Percentiles rank a stretch among this genome's conserved stretches.
Conservation (phyloP, 2,113 vertebrate genomes). For the Lasiurus borealis region DNA sequence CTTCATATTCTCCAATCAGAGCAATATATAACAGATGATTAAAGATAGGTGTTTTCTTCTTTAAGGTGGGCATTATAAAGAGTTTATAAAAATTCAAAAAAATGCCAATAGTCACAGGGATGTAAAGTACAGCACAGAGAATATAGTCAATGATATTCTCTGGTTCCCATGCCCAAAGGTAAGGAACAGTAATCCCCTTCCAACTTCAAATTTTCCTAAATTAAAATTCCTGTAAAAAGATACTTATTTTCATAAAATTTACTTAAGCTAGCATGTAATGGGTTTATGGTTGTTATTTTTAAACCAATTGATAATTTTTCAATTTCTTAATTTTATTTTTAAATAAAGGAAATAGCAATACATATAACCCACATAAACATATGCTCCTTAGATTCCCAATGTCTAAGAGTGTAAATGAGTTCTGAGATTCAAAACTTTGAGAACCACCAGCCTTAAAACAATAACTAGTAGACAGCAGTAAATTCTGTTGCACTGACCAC, state of each 20-base stretch:
- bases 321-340: conserved; percentile 40
- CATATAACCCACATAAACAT: neutral
- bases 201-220: no score
- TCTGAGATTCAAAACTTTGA: neutral
- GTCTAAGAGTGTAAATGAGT: neutral
- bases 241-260: conserved; percentile 33
- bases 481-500: neutral
- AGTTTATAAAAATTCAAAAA: neutral
- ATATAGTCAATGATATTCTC: no score
- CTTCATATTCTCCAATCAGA: conserved; percentile 6
- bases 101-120: neutral
- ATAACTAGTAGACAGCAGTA: neutral
- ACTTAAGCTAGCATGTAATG: neutral
- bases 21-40: conserved; percentile 8
- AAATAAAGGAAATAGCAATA: neutral
- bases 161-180: no score
- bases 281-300: neutral
- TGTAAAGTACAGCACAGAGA: no score
- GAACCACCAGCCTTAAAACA: neutral
- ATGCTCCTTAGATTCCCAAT: neutral
- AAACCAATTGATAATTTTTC: conserved; percentile 31
- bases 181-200: no score
- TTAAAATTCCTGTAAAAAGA: neutral
- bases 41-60: neutral
- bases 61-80: neutral